Percentiles rank a stretch among this genome's conserved stretches.
Evolutionary conservation across 2,888 invertebrate species (phyloP).

Genomic region (Masnerella sp.): DNA sequence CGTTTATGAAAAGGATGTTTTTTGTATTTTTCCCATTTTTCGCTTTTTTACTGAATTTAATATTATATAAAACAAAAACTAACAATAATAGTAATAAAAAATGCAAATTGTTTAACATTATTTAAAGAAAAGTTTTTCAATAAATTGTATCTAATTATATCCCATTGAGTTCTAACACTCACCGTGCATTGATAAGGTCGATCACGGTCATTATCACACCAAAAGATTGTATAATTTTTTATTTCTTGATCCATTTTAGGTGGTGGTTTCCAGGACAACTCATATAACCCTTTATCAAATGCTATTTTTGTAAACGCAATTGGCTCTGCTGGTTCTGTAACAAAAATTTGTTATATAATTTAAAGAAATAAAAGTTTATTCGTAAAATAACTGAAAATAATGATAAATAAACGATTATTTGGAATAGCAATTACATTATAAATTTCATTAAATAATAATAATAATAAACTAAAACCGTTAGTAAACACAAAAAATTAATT

Average conservation of each 20-base stretch:
- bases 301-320: slow-evolving; percentile 85
- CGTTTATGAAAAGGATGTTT: no score
- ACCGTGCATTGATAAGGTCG: slow-evolving; percentile 80
- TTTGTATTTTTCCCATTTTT: not conserved
- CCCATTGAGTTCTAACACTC: no score
- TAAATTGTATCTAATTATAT: no score
- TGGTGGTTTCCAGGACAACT: slow-evolving; percentile 86
- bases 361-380: not conserved
- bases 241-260: slow-evolving; percentile 76
- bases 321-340: slow-evolving; percentile 79
- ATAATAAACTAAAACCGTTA: not conserved
- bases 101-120: not conserved
- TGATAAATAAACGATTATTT: no score
- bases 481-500: not conserved
- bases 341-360: slow-evolving; percentile 4
- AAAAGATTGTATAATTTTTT: slow-evolving; percentile 88
- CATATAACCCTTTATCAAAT: slow-evolving; percentile 85
- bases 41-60: no score
- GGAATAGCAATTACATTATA: no score
- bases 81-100: not conserved
- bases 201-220: slow-evolving; percentile 83
- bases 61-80: no score
- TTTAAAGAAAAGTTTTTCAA: not conserved
- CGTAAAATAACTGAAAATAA: not conserved
- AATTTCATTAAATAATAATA: slow-evolving; percentile 23